Evolutionary conservation across 2,113 vertebrate species (phyloP).

Genomic region (Hirundichthys speculiger): DNA sequence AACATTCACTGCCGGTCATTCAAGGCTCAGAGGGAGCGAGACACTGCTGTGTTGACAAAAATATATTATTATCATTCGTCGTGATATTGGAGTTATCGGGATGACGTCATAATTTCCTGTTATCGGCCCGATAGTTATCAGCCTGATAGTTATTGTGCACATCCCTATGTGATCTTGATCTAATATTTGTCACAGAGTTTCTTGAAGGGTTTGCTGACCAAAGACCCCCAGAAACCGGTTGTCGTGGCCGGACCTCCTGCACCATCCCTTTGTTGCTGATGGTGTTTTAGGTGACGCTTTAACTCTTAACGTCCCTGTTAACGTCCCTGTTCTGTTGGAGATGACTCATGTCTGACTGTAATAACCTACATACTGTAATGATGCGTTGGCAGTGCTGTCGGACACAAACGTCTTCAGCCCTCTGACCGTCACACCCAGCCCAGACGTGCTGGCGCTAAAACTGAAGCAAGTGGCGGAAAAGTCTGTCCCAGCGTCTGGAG

Average conservation of each 20-base stretch:
- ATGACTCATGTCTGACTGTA: neutral
- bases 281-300: constrained; percentile 84
- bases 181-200: constrained; percentile 90
- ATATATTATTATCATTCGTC: too few species aligned
- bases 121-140: too few species aligned
- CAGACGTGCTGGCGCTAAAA: constrained; percentile 86
- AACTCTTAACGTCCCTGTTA: neutral
- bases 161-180: too few species aligned
- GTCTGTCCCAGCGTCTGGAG: constrained; percentile 67
- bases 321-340: neutral
- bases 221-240: constrained; percentile 90
- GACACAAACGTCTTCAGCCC: constrained; percentile 81
- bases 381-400: constrained; percentile 78
- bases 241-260: constrained; percentile 91
- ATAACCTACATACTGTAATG: neutral
- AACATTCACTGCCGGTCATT: too few species aligned
- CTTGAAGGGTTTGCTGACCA: constrained; percentile 92
- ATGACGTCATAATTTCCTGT: too few species aligned
- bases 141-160: too few species aligned
- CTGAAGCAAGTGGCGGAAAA: constrained; percentile 83
- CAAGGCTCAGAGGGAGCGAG: too few species aligned
- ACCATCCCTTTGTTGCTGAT: constrained; percentile 93
- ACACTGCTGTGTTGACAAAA: too few species aligned
- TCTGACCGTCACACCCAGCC: constrained; percentile 85
- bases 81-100: too few species aligned